Base-by-base conservation (phyloP, 53 echinoderm and acorn worm species). In the Pentamera pediparva region DNA sequence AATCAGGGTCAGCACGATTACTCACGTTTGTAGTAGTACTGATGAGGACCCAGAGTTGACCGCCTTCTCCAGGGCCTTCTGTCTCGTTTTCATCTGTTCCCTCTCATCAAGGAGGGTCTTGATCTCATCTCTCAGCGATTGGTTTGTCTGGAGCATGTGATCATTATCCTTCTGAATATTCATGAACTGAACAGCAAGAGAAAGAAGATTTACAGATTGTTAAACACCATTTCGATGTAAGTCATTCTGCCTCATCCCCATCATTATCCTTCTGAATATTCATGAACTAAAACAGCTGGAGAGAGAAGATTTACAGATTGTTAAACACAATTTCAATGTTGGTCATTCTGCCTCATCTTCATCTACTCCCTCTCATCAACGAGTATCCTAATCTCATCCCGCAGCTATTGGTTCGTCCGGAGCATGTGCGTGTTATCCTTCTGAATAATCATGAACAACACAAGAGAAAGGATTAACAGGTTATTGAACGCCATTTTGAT, bases 351-450 rank as follows among this genome's bases (percentile, higher is more conserved):
- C 45, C 62, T 80, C n/a, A 81, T 75, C 65, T 76, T 76, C 51
- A 91, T 55, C 27, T 65, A 58, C 29, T 53, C 43, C 58, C 81
- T 91, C 65, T 90, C 90, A 34, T 79, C 75, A 51, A 76, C 78
- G 9, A 86, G 32, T 20, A 54, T 52, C 57, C 78, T 79, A 4
- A 96, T 60, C 27, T 96, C 96, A 18, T 91, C 96, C 64, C 86
- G 78, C 21, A 70, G 30, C 30, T 63, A 48, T 71, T 58, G 78
- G 22, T 80, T 37, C 9, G 69, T 82, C 39, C 62, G 82, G 19
- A 69, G 35, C 28, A 70, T 30, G 9, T 51, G 75, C 18, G 75
- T 70, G n/a, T 64, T 38, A 41, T 86, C 70, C 21, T 59, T 54
- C 15, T 54, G 73, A 9, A 48, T 74, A 24, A 82, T 82, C 55